Evolutionary conservation across 1,140 invertebrate species (phyloP), one percentile per base, ranked within the genome.

Genomic region (Drosophila lacertosa): DNA sequence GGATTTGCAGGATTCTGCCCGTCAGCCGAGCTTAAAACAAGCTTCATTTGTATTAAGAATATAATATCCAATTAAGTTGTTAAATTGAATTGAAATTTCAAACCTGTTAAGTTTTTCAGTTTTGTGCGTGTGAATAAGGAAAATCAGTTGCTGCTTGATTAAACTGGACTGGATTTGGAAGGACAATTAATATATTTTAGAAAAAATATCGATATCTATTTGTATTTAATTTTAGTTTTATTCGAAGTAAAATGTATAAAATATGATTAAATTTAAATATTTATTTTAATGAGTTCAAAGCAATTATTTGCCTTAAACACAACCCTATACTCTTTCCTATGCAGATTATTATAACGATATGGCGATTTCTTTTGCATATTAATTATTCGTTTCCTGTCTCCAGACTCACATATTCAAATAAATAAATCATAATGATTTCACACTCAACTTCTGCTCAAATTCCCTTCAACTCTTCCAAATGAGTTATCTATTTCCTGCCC

Each of bases 331-430:
- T n/a, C n/a, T n/a, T n/a, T n/a, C n/a, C n/a, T n/a, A n/a, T n/a
- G n/a, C n/a, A n/a, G n/a, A n/a, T n/a, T n/a, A n/a, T n/a, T n/a
- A n/a, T n/a, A n/a, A n/a, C n/a, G n/a, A n/a, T n/a, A n/a, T n/a
- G n/a, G n/a, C n/a, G n/a, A n/a, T n/a, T 13, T 24, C 20, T 6
- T n/a, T 24, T 24, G 42, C 42, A 24, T 24, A 26, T 45, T 26
- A 45, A 45, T 45, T 24, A 45, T 24, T 18, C 44, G 22, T 15
- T 50, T 50, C 47, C 47, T 32, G 47, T 15, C 32, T 50, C 47
- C 47, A 18, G 47, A 16, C 13, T 18, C 39, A 18, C 9, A 13
- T 13, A 6, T 16, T 10, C 0, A 7, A 16, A 7, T n/a, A 32
- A 50, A 32, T 11, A 32, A 29, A 4, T 55, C 7, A 29, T 29